Percentiles rank a stretch among this genome's conserved stretches.
Evolutionary conservation across 2,797 vertebrate genomes (phyloP).

Genomic region (Rhincodon typus): DNA sequence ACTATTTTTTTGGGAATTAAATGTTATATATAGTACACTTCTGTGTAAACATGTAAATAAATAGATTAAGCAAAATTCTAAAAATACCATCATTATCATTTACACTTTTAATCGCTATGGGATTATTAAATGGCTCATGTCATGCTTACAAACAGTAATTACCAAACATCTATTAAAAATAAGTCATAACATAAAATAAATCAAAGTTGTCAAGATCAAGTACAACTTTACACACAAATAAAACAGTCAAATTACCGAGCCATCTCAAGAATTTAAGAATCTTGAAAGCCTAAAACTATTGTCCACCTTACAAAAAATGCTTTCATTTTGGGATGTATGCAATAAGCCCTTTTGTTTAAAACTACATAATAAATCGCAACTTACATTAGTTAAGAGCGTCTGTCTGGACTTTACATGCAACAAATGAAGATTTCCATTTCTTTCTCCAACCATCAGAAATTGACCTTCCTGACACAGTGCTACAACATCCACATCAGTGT

Average conservation of each 20-base stretch:
- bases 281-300: neutral
- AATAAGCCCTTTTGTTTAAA: too few species aligned
- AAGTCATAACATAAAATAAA: neutral
- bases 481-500: conserved; percentile 76
- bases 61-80: neutral
- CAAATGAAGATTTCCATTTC: conserved; percentile 83
- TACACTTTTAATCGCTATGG: neutral
- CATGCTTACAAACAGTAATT: neutral
- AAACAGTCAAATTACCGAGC: neutral
- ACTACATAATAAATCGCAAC: neutral
- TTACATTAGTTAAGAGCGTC: conserved; percentile 79
- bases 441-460: conserved; percentile 86
- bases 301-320: neutral
- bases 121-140: neutral
- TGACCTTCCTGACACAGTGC: conserved; percentile 73
- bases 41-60: neutral
- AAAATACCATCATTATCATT: neutral
- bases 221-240: neutral
- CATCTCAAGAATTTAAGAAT: neutral
- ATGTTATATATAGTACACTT: neutral
- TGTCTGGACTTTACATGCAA: conserved; percentile 79
- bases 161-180: neutral
- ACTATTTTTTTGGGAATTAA: neutral
- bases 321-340: neutral
- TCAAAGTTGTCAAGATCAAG: neutral